Evolutionary conservation across 2,113 vertebrate species (phyloP), one percentile per base, ranked within the genome.

Genomic region (Scomber japonicus): DNA sequence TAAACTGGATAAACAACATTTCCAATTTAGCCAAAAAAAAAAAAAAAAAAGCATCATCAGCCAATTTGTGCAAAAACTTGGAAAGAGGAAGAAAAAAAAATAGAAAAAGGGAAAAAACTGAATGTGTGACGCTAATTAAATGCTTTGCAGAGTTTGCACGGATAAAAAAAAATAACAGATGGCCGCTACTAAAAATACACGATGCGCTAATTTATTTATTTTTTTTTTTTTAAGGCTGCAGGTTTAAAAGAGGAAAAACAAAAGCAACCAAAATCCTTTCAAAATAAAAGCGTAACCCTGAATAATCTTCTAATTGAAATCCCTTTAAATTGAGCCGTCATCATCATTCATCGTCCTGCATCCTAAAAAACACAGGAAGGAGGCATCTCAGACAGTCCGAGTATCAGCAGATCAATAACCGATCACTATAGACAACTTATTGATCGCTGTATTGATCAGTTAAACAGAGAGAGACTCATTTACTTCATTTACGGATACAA

Each of bases 321-420:
- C 21, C 31, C 31, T 31, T 31, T 31, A 31, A 31, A 31, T 31
- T 31, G 31, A 31, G 31, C 31, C 3, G 31, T 31, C 3, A 3
- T 31, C 6, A 5, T 35, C 35, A 35, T 35, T 35, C 35, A 35
- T 8, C 9, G 35, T 35, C 35, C 35, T 8, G 35, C 35, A 8
- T 35, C 35, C 21, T 21, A 1, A 35, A 35, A 35, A 35, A 35
- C n/a, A 35, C 6, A 35, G 35, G 6, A 35, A 31, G 17, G 30
- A 27, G 56, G 50, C 24, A 35, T 5, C 5, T 35, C 5, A 8
- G 35, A 49, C 19, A 24, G 40, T 19, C 56, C 46, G 30, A 54
- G 2, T 59, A n/a, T 68, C 50, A 66, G 61, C 17, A n/a, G 50
- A 68, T 78, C 63, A 55, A 50, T 73, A 56, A 72, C 70, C 5